These are phyloP conservation scores for Myanophis thanlyinensis DNA, from an alignment of 2,113 vertebrate species.

Conservation along the genomic window DNA sequence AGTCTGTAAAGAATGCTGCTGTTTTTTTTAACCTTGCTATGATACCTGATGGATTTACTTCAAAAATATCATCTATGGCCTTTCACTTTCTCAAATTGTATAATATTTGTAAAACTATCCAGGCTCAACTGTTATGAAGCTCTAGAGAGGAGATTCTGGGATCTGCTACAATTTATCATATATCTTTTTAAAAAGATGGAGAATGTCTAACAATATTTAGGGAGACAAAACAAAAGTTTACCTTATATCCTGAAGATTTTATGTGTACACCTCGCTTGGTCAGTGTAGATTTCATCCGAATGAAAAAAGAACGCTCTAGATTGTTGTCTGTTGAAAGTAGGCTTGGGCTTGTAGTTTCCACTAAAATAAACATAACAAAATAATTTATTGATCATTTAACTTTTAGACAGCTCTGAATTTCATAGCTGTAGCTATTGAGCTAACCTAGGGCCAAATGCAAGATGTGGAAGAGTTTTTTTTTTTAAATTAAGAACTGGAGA, in stretches of 20 bases:
- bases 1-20: background rate
- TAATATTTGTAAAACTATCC: background rate
- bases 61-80: background rate
- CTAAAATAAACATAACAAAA: slow-evolving; percentile 73
- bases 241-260: slow-evolving; percentile 99
- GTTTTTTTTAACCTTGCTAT: background rate
- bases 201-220: background rate
- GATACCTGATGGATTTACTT: background rate
- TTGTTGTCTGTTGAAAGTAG: slow-evolving; percentile 88
- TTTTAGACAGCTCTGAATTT: slow-evolving; percentile 54
- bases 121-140: background rate
- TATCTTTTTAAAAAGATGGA: background rate
- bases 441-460: slow-evolving; percentile 50
- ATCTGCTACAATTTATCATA: background rate
- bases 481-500: no score
- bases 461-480: background rate
- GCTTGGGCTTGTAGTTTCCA: slow-evolving; percentile 93
- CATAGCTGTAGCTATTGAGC: slow-evolving; percentile 71
- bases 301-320: slow-evolving; percentile 97
- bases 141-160: background rate
- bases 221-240: slow-evolving; percentile 63
- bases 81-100: background rate
- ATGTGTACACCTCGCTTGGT: slow-evolving; percentile 99
- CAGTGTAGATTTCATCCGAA: slow-evolving; percentile 98
- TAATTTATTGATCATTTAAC: slow-evolving; percentile 62